Evolutionary conservation across 2,888 invertebrate species (phyloP).

Genomic region (Oscheius sp.): DNA sequence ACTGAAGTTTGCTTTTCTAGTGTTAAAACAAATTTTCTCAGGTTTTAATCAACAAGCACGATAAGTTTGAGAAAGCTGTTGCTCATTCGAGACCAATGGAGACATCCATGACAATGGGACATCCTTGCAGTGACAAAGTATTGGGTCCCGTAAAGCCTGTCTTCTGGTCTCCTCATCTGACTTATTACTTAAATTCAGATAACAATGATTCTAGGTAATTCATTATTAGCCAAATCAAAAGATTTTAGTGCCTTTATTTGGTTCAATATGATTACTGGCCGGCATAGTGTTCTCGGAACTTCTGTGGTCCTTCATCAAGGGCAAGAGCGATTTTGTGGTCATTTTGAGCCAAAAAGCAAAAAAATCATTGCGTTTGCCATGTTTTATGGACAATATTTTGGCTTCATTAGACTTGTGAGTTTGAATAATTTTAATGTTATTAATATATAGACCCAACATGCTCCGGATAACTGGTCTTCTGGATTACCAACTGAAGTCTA

Average conservation of each 20-base stretch:
- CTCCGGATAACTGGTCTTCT: constrained; percentile 39
- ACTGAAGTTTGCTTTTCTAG: constrained; percentile 42
- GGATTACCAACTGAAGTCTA: constrained; percentile 50
- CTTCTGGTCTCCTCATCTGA: constrained; percentile 38
- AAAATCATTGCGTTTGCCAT: constrained; percentile 44
- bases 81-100: constrained; percentile 52
- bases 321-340: constrained; percentile 50
- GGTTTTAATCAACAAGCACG: constrained; percentile 54
- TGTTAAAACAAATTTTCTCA: constrained; percentile 23
- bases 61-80: constrained; percentile 36
- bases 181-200: constrained; percentile 31
- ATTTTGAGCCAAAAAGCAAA: constrained; percentile 43
- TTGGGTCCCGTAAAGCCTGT: constrained; percentile 41
- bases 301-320: constrained; percentile 39
- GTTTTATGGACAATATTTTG: constrained; percentile 42
- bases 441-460: constrained; percentile 42
- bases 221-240: background rate
- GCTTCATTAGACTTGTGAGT: constrained; percentile 46
- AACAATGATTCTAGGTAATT: constrained; percentile 46
- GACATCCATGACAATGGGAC: constrained; percentile 48
- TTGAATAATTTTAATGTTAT: background rate
- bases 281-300: constrained; percentile 42
- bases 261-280: constrained; percentile 44
- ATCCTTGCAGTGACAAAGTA: constrained; percentile 53
- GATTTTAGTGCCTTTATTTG: constrained; percentile 40